Evolutionary conservation across 2,113 vertebrate species (phyloP), one percentile per base, ranked within the genome.

Genomic region (Zosterops lateralis): DNA sequence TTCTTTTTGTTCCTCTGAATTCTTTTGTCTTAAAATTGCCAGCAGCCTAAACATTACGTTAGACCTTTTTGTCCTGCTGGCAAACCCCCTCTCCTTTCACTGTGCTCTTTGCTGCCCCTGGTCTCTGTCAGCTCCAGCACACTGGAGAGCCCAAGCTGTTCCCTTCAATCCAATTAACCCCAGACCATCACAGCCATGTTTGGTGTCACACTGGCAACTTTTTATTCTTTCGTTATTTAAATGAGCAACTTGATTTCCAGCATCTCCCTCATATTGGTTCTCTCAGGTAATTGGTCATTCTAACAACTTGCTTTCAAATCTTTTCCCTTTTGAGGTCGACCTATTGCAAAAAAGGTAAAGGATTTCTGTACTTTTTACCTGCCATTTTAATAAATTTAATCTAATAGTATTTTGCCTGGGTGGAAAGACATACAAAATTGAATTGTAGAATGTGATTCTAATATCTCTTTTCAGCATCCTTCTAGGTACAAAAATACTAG

Each of bases 81-180:
- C 32, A 1, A 77, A 32, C 22, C 22, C 61, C 9, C 17, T 32
- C 57, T 90, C 34, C 20, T 79, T 28, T 68, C 12, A 9, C 34
- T 6, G 48, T 72, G 36, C 73, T 96, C 83, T 95, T 68, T 89
- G 29, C 58, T 91, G 90, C 80, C 83, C 50, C 64, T 93, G 87
- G 72, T 75, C 75, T 71, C 75, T 16, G 31, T 56, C 74, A 92
- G 47, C 76, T 66, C 92, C 92, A 95, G 94, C 83, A 61, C 73
- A 26, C 32, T 76, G 77, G 34, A 93, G 53, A 84, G 66, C 73
- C 88, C 73, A 95, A 81, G 77, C 56, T 51, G 62, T 79, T 96
- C 92, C 57, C 92, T 84, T 95, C 92, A 81, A 64, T 74, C 84
- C 95, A 93, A 96, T 97, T 97, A 97, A 96, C 75, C 84, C 70